Evolutionary conservation across 1,140 invertebrate species (phyloP).

Genomic region (Drosophila carrolli): DNA sequence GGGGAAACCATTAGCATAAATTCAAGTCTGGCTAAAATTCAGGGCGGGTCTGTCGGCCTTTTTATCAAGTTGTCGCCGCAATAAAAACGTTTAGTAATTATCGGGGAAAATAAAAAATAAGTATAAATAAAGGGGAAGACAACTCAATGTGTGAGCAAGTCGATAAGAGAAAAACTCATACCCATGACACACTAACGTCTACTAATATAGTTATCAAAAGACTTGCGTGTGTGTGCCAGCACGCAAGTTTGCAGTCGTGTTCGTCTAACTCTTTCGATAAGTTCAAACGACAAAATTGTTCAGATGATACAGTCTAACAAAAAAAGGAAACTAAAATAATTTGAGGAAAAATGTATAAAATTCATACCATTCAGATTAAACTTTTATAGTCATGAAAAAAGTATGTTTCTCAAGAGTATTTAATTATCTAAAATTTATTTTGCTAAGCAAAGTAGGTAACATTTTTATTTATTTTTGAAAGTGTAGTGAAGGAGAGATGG

Average conservation of each 20-base stretch:
- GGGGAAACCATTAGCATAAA: slow-evolving; percentile 67
- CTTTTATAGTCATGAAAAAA: no score
- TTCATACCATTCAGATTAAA: not conserved
- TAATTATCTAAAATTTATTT: no score
- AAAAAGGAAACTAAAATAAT: not conserved
- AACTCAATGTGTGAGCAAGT: slow-evolving; percentile 55
- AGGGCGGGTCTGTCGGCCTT: slow-evolving; percentile 17
- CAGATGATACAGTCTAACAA: not conserved
- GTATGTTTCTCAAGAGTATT: no score
- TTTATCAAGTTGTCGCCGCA: slow-evolving; percentile 72
- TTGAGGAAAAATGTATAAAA: no score
- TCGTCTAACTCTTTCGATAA: slow-evolving; percentile 75
- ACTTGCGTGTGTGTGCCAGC: slow-evolving; percentile 35
- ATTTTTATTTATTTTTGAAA: not conserved
- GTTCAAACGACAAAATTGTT: slow-evolving; percentile 71
- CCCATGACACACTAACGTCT: slow-evolving; percentile 18
- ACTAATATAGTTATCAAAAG: slow-evolving; percentile 73
- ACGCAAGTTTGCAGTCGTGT: slow-evolving; percentile 70
- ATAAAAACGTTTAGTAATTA: slow-evolving; percentile 80
- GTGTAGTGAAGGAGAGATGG: slow-evolving; percentile 22
- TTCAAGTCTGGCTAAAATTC: slow-evolving; percentile 17
- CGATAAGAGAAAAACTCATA: slow-evolving; percentile 45
- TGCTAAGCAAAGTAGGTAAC: no score
- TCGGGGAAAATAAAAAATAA: slow-evolving; percentile 39
- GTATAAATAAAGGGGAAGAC: slow-evolving; percentile 40